These are phyloP conservation scores for Chamaea fasciata DNA, from an alignment of 2,113 vertebrate species.

Conservation along the genomic window DNA sequence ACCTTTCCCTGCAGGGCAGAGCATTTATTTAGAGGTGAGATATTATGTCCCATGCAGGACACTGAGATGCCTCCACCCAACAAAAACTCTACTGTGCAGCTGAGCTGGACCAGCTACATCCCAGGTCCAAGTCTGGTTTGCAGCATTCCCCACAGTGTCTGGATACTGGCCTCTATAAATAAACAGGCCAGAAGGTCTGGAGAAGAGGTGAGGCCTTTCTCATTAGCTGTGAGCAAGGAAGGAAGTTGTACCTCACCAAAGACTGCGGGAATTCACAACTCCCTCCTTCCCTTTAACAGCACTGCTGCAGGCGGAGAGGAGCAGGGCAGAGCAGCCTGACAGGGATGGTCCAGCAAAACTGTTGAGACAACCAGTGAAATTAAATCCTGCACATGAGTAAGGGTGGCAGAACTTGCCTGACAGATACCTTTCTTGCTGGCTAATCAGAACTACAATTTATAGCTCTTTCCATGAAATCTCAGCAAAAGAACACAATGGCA, in stretches of 20 bases:
- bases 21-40: slow-evolving; percentile 57
- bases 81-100: slow-evolving; percentile 47
- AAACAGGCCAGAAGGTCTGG: slow-evolving; percentile 33
- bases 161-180: slow-evolving; percentile 40
- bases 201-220: slow-evolving; percentile 41
- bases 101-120: slow-evolving; percentile 13
- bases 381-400: background rate
- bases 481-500: background rate
- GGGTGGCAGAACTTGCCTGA: slow-evolving; percentile 45
- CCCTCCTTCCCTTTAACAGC: slow-evolving; percentile 35
- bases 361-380: background rate
- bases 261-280: background rate
- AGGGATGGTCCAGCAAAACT: background rate
- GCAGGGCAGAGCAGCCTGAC: background rate
- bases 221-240: slow-evolving; percentile 43
- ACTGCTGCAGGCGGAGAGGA: background rate
- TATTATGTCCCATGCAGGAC: slow-evolving; percentile 40
- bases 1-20: slow-evolving; percentile 39
- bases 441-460: slow-evolving; percentile 15
- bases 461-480: slow-evolving; percentile 18
- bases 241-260: slow-evolving; percentile 26
- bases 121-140: slow-evolving; percentile 34
- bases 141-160: slow-evolving; percentile 37
- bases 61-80: slow-evolving; percentile 40
- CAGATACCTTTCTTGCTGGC: slow-evolving; percentile 25